Base-by-base conservation (phyloP, 2,888 invertebrate species). In the Venusia cambrica region DNA sequence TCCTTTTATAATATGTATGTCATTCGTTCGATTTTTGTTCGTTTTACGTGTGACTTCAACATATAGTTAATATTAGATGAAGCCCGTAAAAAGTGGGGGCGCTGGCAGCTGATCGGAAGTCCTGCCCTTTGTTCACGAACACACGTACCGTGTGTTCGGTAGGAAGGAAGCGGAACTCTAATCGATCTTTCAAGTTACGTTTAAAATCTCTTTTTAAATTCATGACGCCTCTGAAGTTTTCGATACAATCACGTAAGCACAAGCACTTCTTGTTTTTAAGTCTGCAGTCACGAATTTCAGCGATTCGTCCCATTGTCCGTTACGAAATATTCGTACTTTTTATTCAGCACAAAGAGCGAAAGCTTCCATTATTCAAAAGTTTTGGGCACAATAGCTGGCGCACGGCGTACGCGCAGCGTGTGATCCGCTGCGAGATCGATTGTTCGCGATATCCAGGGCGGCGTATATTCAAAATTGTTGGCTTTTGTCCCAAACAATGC, bases 91-190 rank as follows among this genome's bases (percentile, higher is more conserved):
- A 73, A 61, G 60, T 62, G 64, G 69, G 79, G 80, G 79, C 64
- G 77, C 67, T 53, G 76, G 73, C 88, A 88, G 88, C 87, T 88
- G 88, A 87, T 87, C 81, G 85, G 87, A 88, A 87, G 84, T 87
- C 69, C 72, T 74, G 80, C 71, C 83, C 78, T 85, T 85, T 87
- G 83, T 85, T 79, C 72, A 47, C 61, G 64, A 63, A 75, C 79
- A 78, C 72, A 47, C 61, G 64, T 64, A 75, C 79, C 73, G 61
- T 68, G 73, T 60, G 72, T 73, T 13, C 4, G 24, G 73, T 67
- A 66, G 72, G 71, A 77, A 76, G 74, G 73, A 76, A 81, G 83
- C 73, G 61, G 45, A 42, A 45, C 54, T 42, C 47, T 48, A 57
- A 57, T 59, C 56, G 51, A 60, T 51, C 29, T 24, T 28, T 39